Percentiles rank a stretch among this genome's conserved stretches.
Conservation (phyloP, 2,113 vertebrate genomes). For the Pachycephala philippinensis region DNA sequence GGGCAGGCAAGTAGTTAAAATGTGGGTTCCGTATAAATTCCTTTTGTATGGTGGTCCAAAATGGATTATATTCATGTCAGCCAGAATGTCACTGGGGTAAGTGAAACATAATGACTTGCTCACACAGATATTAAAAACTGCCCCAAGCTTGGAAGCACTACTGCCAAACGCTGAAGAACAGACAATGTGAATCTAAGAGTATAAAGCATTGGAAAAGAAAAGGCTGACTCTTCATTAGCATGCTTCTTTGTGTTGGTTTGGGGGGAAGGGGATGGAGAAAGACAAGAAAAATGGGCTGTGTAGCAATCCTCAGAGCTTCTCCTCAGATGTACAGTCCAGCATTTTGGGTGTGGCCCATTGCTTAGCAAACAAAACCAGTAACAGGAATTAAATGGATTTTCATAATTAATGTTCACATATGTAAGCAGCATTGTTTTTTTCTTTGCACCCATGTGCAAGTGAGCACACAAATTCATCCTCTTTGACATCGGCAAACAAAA, state of each 20-base stretch:
- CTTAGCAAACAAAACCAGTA: neutral
- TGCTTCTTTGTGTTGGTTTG: neutral
- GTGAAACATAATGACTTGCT: constrained; percentile 9
- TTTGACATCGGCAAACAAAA: neutral
- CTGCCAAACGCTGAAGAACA: constrained; percentile 7
- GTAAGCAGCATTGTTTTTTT: neutral
- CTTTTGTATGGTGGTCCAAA: constrained; percentile 2
- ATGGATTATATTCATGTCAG: constrained; percentile 29
- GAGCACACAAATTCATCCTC: neutral
- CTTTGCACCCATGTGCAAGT: neutral
- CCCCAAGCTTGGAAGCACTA: neutral
- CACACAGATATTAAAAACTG: neutral
- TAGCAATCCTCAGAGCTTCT: neutral
- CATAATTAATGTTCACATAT: neutral
- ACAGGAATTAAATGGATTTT: neutral
- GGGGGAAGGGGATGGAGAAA: neutral
- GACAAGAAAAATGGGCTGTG: neutral
- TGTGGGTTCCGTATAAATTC: neutral
- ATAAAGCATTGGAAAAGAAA: neutral
- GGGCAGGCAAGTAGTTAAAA: constrained; percentile 30
- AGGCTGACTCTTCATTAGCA: constrained; percentile 3
- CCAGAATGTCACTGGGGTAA: constrained; percentile 26
- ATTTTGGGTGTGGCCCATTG: neutral
- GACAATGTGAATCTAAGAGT: neutral
- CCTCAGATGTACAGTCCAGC: neutral